Evolutionary conservation across 1,140 invertebrate genomes (phyloP), one percentile per base, ranked within the genome.

Genomic region (Sogatella furcifera): DNA sequence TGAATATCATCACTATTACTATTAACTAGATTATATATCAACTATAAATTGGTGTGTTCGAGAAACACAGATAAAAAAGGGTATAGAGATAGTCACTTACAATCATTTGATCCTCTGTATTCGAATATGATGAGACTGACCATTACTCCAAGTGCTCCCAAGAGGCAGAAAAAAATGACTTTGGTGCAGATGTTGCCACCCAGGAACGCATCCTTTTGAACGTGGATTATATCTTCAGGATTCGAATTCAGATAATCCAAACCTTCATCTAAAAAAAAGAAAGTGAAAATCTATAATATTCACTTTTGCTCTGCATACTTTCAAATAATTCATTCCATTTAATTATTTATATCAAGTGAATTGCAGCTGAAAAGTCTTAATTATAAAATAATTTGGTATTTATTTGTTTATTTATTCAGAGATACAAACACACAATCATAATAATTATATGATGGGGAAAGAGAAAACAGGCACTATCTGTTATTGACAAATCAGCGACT

Each of bases 151-250:
- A 92, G 76, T 55, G 82, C 78, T 19, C 81, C 82, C 46, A 90
- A 76, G 13, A 91, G 69, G 2, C 80, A 72, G 67, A 91, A 89
- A 72, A 92, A 92, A 61, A 90, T 77, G 43, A 90, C 81, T 75
- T 88, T 89, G 8, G 88, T 86, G 71, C 85, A 88, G 78, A 88
- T 84, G 67, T 88, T 85, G 28, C 87, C 88, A 43, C 86, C 87
- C 14, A 84, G 86, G 10, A 80, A 79, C 62, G 78, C 80, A 49
- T 90, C 85, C 66, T 86, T 84, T 24, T 89, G 80, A 28, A 89
- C 78, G 67, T 90, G 87, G 67, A 90, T 83, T 54, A 84, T 82
- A 22, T 85, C 75, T 69, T 85, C 82, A 21, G 59, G 57, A 15
- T 31, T 59, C n/a, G 59, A 17, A 10, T 53, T 52, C 22, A 38